Evolutionary conservation across 2,888 invertebrate genomes (phyloP).

Genomic region (Hetaerina titia): DNA sequence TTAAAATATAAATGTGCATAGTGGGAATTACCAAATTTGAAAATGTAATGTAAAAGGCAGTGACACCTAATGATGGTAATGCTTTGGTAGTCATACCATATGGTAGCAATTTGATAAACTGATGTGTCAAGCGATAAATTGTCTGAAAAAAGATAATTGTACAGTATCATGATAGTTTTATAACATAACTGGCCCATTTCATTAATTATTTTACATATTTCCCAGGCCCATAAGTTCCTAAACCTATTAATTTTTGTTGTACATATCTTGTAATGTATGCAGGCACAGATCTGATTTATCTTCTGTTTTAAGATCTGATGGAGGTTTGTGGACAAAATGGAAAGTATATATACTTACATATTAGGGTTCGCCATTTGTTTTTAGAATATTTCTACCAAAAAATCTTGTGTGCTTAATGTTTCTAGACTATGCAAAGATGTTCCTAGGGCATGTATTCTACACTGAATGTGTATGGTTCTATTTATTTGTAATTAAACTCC

Average conservation of each 20-base stretch:
- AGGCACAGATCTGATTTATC: background rate
- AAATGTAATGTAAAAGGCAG: background rate
- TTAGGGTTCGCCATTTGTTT: background rate
- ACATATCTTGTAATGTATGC: background rate
- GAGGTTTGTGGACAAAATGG: background rate
- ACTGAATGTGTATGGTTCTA: no score
- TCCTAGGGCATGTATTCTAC: background rate
- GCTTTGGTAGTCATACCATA: background rate
- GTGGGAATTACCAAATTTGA: background rate
- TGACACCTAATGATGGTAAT: background rate
- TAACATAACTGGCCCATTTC: background rate
- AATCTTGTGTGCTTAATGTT: background rate
- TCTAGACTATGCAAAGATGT: background rate
- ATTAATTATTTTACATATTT: background rate
- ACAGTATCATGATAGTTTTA: background rate
- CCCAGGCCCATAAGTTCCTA: conserved; percentile 2
- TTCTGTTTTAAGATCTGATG: background rate
- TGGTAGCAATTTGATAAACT: background rate
- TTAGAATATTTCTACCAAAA: background rate
- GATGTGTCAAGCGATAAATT: conserved; percentile 2
- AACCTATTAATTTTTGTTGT: background rate
- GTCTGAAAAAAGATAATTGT: background rate
- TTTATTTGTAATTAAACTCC: no score
- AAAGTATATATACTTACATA: background rate
- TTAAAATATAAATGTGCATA: no score